phyloP scores from a whole-genome alignment of 2,113 vertebrate genomes.

The Emydocephalus ijimae region DNA sequence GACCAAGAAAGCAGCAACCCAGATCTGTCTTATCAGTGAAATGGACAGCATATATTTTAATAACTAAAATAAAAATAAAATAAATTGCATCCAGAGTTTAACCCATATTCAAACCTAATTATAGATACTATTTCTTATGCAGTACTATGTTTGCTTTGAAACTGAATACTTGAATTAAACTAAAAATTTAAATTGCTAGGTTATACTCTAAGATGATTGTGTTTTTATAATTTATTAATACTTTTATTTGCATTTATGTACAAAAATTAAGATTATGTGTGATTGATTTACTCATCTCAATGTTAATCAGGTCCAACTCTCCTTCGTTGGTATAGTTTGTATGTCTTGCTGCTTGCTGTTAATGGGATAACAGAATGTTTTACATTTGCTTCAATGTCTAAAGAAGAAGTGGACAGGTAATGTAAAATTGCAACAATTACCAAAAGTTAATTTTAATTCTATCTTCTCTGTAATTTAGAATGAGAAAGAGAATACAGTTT shows the following conservation, averaged over 20 bases:
- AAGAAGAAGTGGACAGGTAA: slow-evolving; percentile 91
- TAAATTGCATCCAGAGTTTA: not conserved
- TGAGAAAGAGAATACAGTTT: not conserved
- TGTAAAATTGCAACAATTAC: slow-evolving; percentile 35
- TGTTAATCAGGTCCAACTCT: slow-evolving; percentile 80
- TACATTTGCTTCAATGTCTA: slow-evolving; percentile 91
- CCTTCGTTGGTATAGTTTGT: slow-evolving; percentile 84
- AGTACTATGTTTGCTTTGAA: not conserved
- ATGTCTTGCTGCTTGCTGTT: slow-evolving; percentile 90
- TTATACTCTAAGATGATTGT: not conserved
- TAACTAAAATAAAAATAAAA: not conserved
- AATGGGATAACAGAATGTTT: slow-evolving; percentile 96
- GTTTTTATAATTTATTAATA: slow-evolving; percentile 7
- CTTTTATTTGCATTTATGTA: not conserved
- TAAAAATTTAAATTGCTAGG: not conserved
- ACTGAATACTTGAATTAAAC: not conserved
- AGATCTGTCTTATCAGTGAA: not conserved
- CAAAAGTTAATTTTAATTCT: not conserved
- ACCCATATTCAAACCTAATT: not conserved
- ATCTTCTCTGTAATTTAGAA: not conserved
- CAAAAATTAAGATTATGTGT: not conserved
- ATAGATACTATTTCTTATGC: not conserved
- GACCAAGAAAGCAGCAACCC: not conserved
- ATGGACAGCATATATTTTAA: not conserved
- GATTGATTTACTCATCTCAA: not conserved